Base-by-base conservation (phyloP, 2,888 invertebrate genomes). In the Drosophila gaucha region DNA sequence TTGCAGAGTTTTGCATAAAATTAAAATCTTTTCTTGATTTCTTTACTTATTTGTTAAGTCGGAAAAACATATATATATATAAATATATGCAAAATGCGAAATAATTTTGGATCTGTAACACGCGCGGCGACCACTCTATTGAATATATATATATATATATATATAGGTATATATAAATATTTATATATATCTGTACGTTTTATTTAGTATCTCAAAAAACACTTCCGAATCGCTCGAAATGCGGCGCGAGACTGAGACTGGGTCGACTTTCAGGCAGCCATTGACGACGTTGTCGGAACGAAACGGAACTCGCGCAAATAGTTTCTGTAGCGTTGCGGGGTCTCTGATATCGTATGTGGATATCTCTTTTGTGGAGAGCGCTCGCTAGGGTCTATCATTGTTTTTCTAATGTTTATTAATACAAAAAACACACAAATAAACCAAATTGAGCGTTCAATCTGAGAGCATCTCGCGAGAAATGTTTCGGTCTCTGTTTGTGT, bases 161-260 rank as follows among this genome's bases (percentile, higher is more conserved):
- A 30, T 51, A 16, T 38, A 10, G 22, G 24, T 30, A 10, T 52
- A 33, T 58, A 47, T 41, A 30, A 9, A 31, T 22, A 22, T 14
- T 14, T 24, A 47, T 31, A 38, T 59, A 31, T 59, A 57, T 46
- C 30, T 44, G 57, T 49, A 33, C 47, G 46, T 55, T 28, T 30
- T 22, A n/a, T 70, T 58, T 59, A 64, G 36, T 62, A 39, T 41
- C 47, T 28, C 52, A 33, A 58, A 66, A 85, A 76, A 76, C 74
- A 86, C 86, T 88, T 80, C 88, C 88, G 88, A 84, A 86, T 88
- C 84, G 83, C 88, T 88, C 73, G 88, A 84, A 79, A 76, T 88
- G 83, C 88, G 85, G 64, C 88, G 86, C 85, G 87, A 84, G 84
- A 83, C 82, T 83, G 72, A 71, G 72, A 75, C 59, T 74, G 56